These are phyloP conservation scores for Haliaeetus leucogaster DNA, from an alignment of 2,113 vertebrate species.

Conservation along the genomic window DNA sequence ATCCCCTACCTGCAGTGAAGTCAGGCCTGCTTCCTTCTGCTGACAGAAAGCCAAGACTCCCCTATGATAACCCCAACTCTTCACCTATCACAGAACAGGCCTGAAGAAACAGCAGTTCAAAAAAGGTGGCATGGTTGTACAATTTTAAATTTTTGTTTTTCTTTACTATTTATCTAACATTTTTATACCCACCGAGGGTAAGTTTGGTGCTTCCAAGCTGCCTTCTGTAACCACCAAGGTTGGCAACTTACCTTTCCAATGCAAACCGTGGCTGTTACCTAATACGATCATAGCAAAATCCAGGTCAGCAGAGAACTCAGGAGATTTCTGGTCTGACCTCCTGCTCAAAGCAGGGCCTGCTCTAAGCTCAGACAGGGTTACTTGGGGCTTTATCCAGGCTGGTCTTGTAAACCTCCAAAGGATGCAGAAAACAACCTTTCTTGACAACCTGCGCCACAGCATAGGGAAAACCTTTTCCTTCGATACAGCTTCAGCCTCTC, in stretches of 20 bases:
- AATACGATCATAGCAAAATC: background rate
- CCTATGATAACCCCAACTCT: background rate
- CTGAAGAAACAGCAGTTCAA: background rate
- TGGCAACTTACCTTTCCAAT: background rate
- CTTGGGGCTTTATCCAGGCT: background rate
- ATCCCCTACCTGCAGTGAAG: background rate
- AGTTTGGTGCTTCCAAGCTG: background rate
- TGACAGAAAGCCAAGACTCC: background rate
- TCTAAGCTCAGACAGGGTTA: background rate
- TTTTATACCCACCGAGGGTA: background rate
- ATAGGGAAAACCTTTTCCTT: background rate
- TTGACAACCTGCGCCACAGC: background rate
- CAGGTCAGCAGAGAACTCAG: background rate
- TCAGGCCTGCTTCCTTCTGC: slow-evolving; percentile 25
- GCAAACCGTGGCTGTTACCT: background rate
- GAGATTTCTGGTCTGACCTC: background rate
- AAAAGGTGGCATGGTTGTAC: background rate
- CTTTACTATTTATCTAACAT: background rate
- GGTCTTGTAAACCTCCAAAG: background rate
- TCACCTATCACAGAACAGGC: accelerated
- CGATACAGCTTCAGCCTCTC: background rate
- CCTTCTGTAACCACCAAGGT: background rate
- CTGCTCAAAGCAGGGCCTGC: background rate
- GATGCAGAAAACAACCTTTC: background rate
- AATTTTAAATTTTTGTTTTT: background rate